These are phyloP conservation scores for Drosophila phalerata DNA, from an alignment of 2,888 invertebrate species.

Conservation along the genomic window DNA sequence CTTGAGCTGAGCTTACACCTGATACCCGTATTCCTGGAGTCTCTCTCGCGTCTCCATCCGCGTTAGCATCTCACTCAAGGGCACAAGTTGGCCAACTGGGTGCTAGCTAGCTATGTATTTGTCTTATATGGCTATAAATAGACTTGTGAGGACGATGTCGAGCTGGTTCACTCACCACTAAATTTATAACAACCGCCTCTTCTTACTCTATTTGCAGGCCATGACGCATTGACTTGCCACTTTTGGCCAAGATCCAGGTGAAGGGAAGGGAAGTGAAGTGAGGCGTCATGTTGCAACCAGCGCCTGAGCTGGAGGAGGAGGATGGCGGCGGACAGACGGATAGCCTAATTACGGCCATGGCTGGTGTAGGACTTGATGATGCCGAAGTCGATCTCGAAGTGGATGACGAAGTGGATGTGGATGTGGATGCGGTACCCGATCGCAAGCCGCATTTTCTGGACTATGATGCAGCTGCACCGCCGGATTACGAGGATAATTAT, in stretches of 20 bases:
- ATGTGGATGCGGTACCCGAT: conserved; percentile 83
- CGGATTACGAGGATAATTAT: conserved; percentile 85
- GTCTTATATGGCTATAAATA: conserved; percentile 52
- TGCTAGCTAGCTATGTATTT: conserved; percentile 7
- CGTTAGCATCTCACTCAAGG: conserved; percentile 34
- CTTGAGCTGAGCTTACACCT: conserved; percentile 46
- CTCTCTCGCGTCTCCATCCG: neutral
- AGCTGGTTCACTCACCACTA: conserved; percentile 37
- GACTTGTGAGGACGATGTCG: conserved; percentile 22
- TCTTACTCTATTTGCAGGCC: conserved; percentile 52
- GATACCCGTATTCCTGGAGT: conserved; percentile 27
- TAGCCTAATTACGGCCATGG: conserved; percentile 49
- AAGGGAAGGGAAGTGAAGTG: conserved; percentile 17
- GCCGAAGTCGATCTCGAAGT: conserved; percentile 56
- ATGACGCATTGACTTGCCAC: conserved; percentile 60
- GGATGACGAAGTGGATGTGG: conserved; percentile 62
- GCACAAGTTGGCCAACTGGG: conserved; percentile 34
- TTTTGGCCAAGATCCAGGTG: conserved; percentile 7
- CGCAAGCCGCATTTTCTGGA: conserved; percentile 88
- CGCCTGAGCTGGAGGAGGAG: conserved; percentile 56
- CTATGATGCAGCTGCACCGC: conserved; percentile 88
- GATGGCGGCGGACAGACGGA: conserved; percentile 82
- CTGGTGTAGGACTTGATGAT: conserved; percentile 61
- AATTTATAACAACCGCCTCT: conserved; percentile 44
- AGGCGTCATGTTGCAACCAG: conserved; percentile 66